Evolutionary conservation across 1,140 invertebrate genomes (phyloP).

Genomic region (Cotesia glomerata): DNA sequence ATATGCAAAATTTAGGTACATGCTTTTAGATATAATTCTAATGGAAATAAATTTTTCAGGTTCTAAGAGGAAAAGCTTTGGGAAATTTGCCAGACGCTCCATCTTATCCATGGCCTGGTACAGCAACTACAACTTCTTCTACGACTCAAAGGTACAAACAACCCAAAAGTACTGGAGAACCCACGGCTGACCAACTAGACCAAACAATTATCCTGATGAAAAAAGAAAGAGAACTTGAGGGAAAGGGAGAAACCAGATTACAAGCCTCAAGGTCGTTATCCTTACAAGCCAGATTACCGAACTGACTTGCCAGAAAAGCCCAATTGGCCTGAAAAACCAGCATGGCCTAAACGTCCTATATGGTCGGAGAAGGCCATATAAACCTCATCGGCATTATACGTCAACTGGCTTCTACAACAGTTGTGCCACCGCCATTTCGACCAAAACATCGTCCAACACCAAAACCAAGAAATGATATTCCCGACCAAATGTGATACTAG

Average conservation of each 20-base stretch:
- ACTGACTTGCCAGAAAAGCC: slow-evolving; percentile 36
- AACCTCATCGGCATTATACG: slow-evolving; percentile 53
- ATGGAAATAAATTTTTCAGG: slow-evolving; percentile 53
- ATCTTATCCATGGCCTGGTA: slow-evolving; percentile 27
- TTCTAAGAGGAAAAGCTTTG: slow-evolving; percentile 69
- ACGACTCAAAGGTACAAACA: slow-evolving; percentile 50
- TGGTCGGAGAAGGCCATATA: slow-evolving; percentile 48
- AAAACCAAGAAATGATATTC: slow-evolving; percentile 61
- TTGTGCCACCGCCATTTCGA: slow-evolving; percentile 53
- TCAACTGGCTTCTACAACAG: slow-evolving; percentile 53
- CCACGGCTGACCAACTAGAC: slow-evolving; percentile 46
- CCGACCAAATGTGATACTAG: slow-evolving; percentile 83
- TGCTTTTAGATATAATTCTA: neutral
- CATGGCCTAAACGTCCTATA: slow-evolving; percentile 42
- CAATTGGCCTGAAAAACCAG: slow-evolving; percentile 43
- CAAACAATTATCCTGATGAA: slow-evolving; percentile 55
- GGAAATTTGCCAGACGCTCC: slow-evolving; percentile 62
- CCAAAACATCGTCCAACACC: slow-evolving; percentile 56
- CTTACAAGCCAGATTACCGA: slow-evolving; percentile 35
- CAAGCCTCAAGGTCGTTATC: slow-evolving; percentile 36
- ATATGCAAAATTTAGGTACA: too few relatives aligned
- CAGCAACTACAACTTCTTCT: slow-evolving; percentile 33
- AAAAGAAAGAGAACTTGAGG: slow-evolving; percentile 35
- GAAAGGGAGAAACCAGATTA: slow-evolving; percentile 10
- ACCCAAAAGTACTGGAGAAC: slow-evolving; percentile 51